Evolutionary conservation across 1,140 invertebrate genomes (phyloP).

Genomic region (Atta colombica): DNA sequence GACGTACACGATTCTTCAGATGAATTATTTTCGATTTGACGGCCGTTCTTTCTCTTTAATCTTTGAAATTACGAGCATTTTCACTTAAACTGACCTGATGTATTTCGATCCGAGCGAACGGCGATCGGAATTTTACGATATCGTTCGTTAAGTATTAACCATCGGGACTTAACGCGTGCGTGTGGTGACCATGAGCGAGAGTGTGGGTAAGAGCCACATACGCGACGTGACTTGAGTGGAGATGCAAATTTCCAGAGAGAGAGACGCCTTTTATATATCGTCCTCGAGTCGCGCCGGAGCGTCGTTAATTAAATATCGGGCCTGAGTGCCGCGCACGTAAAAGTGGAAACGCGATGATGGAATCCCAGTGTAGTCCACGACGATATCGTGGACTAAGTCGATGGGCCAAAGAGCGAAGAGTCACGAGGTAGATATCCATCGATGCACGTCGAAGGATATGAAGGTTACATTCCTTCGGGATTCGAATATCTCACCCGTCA

Average conservation of each 20-base stretch:
- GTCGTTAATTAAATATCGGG: slow-evolving; percentile 62
- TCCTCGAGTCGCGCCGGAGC: slow-evolving; percentile 35
- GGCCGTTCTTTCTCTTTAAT: slow-evolving; percentile 57
- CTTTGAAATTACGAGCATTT: slow-evolving; percentile 54
- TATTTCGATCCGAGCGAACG: slow-evolving; percentile 25
- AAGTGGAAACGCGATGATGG: slow-evolving; percentile 59
- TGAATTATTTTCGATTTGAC: background rate
- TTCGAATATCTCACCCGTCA: slow-evolving; percentile 46
- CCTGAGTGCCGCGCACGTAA: slow-evolving; percentile 49
- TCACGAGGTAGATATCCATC: slow-evolving; percentile 4
- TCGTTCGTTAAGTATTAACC: slow-evolving; percentile 60
- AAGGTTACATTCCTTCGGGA: slow-evolving; percentile 29
- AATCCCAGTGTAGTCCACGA: slow-evolving; percentile 32
- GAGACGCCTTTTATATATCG: slow-evolving; percentile 60
- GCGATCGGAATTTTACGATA: slow-evolving; percentile 63
- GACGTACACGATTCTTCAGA: background rate
- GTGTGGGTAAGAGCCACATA: slow-evolving; percentile 23
- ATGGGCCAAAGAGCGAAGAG: slow-evolving; percentile 22
- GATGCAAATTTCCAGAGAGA: slow-evolving; percentile 57
- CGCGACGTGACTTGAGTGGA: slow-evolving; percentile 51
- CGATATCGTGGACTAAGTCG: slow-evolving; percentile 55
- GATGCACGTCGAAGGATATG: slow-evolving; percentile 30
- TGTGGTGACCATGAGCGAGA: slow-evolving; percentile 54
- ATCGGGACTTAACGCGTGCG: slow-evolving; percentile 39
- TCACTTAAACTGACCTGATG: slow-evolving; percentile 63